Base-by-base conservation (phyloP, 2,888 invertebrate species). In the Parapristionchus giblindavisi region DNA sequence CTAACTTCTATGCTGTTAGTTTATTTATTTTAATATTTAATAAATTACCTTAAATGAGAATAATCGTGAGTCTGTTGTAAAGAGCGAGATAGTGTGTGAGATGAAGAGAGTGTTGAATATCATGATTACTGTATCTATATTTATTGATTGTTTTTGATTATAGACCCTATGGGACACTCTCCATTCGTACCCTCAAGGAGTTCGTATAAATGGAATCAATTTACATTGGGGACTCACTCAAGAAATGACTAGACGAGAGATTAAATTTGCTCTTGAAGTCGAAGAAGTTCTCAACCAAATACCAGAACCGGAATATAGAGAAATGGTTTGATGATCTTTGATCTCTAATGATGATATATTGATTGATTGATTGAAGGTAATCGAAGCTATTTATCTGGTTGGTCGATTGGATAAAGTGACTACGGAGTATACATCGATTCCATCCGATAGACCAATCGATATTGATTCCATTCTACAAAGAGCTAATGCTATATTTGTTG, bases 261-360 rank as follows among this genome's bases (percentile, higher is more conserved):
- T 98, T 84, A 99, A 99, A 90, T 99, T 99, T 90, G 98, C 99
- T 0, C 90, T 99, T 24, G 95, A 95, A 75, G 97, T 99, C 0
- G 99, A 99, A 90, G 94, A 95, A 1, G 96, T 96, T 2, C 90
- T 99, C 70, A 99, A 98, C 89, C 93, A 94, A 70, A 96, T 99
- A 85, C 96, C 97, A 0, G 96, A 98, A 89, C 98, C 99, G 0
- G 99, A 99, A 89, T 99, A 98, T 89, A 91, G 99, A 14, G 85
- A 87, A 76, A 72, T 85, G 76, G 83, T 80, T n/a, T 21, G 58
- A 65, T 36, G 48, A 40, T 6, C 17, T 17, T 24, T 56, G 58
- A 29, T 1, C 32, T 43, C 27, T 27, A n/a, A 32, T 38, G 51
- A 70, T 51, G 34, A 65, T 11, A 43, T 68, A 52, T 34, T 32